phyloP scores from a whole-genome alignment of 1,140 invertebrate species.

The Hydropsyche tenuis region DNA sequence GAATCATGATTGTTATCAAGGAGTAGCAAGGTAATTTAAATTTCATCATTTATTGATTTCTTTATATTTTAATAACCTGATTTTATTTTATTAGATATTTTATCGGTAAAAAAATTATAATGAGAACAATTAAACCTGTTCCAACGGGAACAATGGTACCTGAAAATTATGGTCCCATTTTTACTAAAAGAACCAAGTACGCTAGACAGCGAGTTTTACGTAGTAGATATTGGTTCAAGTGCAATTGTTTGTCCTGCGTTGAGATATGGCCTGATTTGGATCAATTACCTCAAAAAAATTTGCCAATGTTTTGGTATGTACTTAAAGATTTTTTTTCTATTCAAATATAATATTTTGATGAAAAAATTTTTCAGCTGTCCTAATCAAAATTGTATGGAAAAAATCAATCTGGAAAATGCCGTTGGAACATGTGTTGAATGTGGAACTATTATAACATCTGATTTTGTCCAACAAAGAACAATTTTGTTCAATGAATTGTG shows the following conservation, averaged over 20 bases:
- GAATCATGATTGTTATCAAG: conserved; percentile 78
- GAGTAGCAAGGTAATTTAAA: conserved; percentile 65
- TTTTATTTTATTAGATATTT: conserved; percentile 65
- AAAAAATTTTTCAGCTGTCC: not conserved
- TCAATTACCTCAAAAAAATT: not conserved
- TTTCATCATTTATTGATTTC: not conserved
- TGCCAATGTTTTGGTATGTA: not conserved
- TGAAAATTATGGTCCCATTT: conserved; percentile 79
- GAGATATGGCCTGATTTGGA: conserved; percentile 68
- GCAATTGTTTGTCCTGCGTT: conserved; percentile 68
- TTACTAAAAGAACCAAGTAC: conserved; percentile 62
- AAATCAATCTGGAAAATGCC: not conserved
- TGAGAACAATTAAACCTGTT: conserved; percentile 66
- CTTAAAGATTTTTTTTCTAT: not conserved
- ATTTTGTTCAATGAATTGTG: not conserved
- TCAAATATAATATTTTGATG: not conserved
- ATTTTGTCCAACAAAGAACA: not conserved
- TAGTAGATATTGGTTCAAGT: conserved; percentile 75
- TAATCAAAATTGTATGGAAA: not conserved
- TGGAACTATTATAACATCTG: not conserved
- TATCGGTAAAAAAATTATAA: conserved; percentile 68
- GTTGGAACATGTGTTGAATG: not conserved
- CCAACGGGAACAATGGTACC: conserved; percentile 64
- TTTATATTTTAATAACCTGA: not conserved
- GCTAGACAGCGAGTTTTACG: conserved; percentile 65